A percentile compares a stretch with the other conserved stretches of the same genome.
Evolutionary conservation across 1,140 invertebrate species (phyloP).

Genomic region (Sipha flava): DNA sequence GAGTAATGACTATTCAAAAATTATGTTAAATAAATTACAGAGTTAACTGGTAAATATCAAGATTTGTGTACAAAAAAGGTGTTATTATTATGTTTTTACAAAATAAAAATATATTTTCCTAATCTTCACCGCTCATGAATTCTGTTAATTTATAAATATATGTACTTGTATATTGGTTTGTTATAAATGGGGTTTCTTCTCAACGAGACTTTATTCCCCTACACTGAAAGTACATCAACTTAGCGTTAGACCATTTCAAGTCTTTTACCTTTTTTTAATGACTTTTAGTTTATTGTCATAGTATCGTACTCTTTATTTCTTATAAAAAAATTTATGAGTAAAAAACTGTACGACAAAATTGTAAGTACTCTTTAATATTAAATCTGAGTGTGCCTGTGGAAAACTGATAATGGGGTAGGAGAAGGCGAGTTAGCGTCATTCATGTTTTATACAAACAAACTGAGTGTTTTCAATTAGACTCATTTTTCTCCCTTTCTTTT

Average conservation of each 20-base stretch:
- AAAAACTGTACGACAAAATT: neutral
- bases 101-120: neutral
- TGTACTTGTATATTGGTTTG: neutral
- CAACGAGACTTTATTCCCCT: neutral
- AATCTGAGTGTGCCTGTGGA: neutral
- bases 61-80: too few relatives aligned
- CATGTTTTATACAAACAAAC: neutral
- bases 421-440: neutral
- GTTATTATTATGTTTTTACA: too few relatives aligned
- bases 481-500: constrained; percentile 18
- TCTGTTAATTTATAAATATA: neutral
- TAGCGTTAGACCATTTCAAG: neutral
- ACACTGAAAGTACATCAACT: neutral
- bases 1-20: too few relatives aligned
- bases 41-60: too few relatives aligned
- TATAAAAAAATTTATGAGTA: neutral
- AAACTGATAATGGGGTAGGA: neutral
- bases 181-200: neutral
- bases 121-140: neutral
- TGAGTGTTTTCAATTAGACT: constrained; percentile 20
- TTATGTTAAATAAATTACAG: too few relatives aligned
- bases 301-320: neutral
- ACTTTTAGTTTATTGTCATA: neutral
- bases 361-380: constrained; percentile 16
- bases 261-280: neutral